Evolutionary conservation across 53 echinoderm and acorn worm genomes (phyloP).

Genomic region (Paracentrotus lividus): DNA sequence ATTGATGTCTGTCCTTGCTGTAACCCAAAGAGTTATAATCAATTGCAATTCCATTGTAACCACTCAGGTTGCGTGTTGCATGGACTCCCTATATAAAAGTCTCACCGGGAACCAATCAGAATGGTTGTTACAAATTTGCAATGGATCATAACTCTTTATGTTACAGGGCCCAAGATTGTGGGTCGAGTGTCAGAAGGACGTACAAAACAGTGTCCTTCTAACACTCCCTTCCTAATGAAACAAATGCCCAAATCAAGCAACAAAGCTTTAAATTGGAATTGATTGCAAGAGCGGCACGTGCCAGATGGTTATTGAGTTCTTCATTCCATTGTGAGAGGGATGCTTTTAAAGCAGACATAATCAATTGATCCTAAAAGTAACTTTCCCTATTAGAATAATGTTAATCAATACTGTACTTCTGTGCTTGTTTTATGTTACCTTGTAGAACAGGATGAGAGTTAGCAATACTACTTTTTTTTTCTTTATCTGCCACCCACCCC

Average conservation of each 20-base stretch:
- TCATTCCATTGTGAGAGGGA: not conserved
- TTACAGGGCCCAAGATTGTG: not conserved
- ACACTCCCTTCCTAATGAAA: not conserved
- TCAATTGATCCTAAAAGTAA: conserved; percentile 12
- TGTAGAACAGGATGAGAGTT: not conserved
- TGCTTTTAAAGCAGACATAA: conserved; percentile 24
- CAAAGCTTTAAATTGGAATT: not conserved
- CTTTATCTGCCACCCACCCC: not conserved
- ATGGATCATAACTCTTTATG: no score
- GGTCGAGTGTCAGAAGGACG: not conserved
- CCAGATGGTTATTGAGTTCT: conserved; percentile 6
- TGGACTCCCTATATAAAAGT: no score
- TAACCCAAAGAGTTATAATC: no score
- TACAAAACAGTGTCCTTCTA: not conserved
- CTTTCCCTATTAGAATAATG: not conserved
- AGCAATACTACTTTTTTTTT: not conserved
- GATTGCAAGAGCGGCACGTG: conserved; percentile 1
- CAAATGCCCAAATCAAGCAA: not conserved
- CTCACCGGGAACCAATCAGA: no score
- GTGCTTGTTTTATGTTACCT: no score
- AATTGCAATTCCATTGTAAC: no score
- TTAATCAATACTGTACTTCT: conserved; percentile 4
- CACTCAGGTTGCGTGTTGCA: no score
- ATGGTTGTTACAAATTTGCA: no score
- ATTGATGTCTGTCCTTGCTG: no score